These are phyloP conservation scores for Ophiothrix spiculata DNA, from an alignment of 35 echinoderm and acorn worm species.

Conservation along the genomic window DNA sequence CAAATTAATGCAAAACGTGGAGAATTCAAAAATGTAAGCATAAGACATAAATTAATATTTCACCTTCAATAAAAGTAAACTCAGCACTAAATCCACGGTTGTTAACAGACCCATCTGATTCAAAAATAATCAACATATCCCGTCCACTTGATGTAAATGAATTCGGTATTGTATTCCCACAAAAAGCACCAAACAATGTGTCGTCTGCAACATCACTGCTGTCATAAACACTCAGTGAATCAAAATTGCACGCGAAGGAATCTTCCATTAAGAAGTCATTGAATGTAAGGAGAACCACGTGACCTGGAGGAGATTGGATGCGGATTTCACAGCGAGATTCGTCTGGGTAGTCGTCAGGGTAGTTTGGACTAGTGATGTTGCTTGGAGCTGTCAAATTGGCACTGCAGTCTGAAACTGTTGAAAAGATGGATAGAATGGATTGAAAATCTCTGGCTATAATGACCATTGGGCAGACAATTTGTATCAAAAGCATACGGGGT, in stretches of 20 bases:
- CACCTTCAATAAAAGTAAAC: not conserved
- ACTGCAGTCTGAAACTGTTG: not conserved
- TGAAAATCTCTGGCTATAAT: too few species aligned
- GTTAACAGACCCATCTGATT: not conserved
- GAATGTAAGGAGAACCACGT: not conserved
- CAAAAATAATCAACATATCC: not conserved
- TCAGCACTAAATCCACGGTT: not conserved
- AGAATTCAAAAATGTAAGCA: too few species aligned
- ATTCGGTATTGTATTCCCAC: not conserved
- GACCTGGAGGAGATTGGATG: not conserved
- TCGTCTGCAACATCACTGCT: not conserved
- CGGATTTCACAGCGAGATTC: not conserved
- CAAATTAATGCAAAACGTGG: too few species aligned
- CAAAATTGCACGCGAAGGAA: not conserved
- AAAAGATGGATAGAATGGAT: too few species aligned
- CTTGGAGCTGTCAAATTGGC: not conserved
- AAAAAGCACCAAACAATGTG: not conserved
- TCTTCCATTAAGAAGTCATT: not conserved
- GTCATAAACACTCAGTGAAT: not conserved
- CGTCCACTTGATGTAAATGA: not conserved
- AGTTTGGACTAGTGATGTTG: not conserved
- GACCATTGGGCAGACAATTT: too few species aligned
- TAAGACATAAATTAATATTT: too few species aligned
- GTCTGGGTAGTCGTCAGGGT: not conserved
- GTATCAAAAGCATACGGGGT: too few species aligned